These are phyloP conservation scores for Menura novaehollandiae DNA, from an alignment of 2,113 vertebrate genomes.

Conservation along the genomic window DNA sequence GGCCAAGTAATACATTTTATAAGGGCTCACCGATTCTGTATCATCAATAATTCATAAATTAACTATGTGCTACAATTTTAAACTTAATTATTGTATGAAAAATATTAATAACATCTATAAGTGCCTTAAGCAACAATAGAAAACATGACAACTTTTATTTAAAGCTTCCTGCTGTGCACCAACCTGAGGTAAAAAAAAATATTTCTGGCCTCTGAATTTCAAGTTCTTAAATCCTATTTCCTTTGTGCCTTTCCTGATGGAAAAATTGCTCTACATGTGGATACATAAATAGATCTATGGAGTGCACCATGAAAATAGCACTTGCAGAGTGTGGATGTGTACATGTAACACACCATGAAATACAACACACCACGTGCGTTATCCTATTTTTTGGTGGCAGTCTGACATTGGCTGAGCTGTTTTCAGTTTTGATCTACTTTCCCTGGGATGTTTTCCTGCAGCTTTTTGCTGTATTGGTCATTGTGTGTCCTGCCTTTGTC, in stretches of 20 bases:
- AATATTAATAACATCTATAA: neutral
- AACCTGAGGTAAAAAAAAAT: neutral
- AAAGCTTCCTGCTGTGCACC: neutral
- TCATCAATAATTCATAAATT: neutral
- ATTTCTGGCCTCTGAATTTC: neutral
- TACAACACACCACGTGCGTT: accelerated
- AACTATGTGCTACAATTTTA: neutral
- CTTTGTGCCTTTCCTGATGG: neutral
- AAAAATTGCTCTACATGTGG: neutral
- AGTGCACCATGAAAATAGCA: neutral
- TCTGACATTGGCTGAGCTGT: neutral
- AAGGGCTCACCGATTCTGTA: neutral
- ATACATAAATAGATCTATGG: accelerated
- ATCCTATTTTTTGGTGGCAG: neutral
- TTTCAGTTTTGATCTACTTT: neutral
- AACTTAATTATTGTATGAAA: neutral
- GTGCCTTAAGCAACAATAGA: neutral
- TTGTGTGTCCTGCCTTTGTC: neutral
- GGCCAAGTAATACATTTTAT: neutral
- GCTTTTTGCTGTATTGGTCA: neutral
- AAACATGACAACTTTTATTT: neutral
- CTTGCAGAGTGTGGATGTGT: accelerated
- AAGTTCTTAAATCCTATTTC: neutral
- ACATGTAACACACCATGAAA: accelerated
- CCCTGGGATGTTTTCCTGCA: neutral